Evolutionary conservation across 2,797 vertebrate genomes (phyloP).

Genomic region (Cyclura pinguis): DNA sequence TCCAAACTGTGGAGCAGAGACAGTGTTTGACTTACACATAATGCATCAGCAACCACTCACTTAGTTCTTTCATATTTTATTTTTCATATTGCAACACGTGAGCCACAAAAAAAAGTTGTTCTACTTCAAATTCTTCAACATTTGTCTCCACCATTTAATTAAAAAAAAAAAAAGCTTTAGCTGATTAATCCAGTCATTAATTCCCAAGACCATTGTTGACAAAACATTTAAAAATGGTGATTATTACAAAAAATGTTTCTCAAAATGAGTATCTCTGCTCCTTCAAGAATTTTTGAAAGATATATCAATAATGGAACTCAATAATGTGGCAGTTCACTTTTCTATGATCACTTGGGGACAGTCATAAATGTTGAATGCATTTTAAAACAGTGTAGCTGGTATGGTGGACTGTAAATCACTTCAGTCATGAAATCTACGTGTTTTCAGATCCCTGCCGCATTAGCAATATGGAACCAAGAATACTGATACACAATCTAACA

Average conservation of each 20-base stretch:
- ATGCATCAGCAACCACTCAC: background rate
- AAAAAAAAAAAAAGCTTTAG: background rate
- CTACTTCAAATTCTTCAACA: background rate
- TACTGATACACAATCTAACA: background rate
- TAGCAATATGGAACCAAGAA: background rate
- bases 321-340: background rate
- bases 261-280: background rate
- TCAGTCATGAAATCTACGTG: background rate
- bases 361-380: no score
- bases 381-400: background rate
- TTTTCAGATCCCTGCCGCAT: background rate
- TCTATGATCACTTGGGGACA: background rate
- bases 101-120: background rate
- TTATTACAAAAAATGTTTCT: background rate
- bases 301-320: background rate
- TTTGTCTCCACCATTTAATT: background rate
- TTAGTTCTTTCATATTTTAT: background rate
- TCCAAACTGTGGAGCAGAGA: background rate
- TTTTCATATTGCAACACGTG: background rate
- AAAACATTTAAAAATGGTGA: background rate
- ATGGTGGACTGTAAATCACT: no score
- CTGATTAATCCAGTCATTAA: background rate
- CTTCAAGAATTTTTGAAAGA: background rate
- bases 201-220: background rate
- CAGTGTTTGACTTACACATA: background rate